phyloP scores from a whole-genome alignment of 2,888 invertebrate species.

The Gryllus longicercus region DNA sequence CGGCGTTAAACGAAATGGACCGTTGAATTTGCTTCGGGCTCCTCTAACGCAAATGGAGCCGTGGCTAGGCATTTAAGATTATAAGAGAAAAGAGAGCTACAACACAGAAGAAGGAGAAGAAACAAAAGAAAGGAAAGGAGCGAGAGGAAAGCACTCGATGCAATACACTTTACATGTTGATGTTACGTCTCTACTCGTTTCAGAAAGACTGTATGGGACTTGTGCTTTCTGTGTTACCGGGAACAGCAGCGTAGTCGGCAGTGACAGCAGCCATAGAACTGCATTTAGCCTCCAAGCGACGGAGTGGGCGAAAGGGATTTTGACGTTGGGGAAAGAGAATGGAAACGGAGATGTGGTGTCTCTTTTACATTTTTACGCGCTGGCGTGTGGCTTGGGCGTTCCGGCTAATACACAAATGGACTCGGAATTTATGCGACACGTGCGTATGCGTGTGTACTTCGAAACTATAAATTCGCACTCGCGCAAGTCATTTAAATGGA shows the following conservation, averaged over 20 bases:
- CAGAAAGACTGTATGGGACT: not conserved
- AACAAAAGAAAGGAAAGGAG: not conserved
- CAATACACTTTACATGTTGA: not conserved
- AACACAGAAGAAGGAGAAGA: not conserved
- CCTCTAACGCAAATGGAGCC: too few species aligned
- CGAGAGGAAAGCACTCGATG: not conserved
- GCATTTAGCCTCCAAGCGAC: not conserved
- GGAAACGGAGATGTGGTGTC: not conserved
- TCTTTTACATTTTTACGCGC: not conserved
- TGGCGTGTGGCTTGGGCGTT: not conserved
- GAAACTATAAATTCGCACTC: not conserved
- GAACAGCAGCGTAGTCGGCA: not conserved
- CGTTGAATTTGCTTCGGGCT: too few species aligned
- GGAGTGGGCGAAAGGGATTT: not conserved
- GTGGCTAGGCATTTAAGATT: not conserved
- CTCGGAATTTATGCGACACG: not conserved
- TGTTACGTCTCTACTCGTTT: not conserved
- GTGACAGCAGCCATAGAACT: not conserved
- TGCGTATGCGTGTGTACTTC: not conserved
- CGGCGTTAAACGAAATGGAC: too few species aligned
- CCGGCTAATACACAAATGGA: not conserved
- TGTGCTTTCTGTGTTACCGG: not conserved
- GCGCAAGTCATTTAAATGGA: not conserved
- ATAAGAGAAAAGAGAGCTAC: not conserved
- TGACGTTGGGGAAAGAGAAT: not conserved